Evolutionary conservation across 2,888 invertebrate genomes (phyloP).

Genomic region (Eudemis profundana): DNA sequence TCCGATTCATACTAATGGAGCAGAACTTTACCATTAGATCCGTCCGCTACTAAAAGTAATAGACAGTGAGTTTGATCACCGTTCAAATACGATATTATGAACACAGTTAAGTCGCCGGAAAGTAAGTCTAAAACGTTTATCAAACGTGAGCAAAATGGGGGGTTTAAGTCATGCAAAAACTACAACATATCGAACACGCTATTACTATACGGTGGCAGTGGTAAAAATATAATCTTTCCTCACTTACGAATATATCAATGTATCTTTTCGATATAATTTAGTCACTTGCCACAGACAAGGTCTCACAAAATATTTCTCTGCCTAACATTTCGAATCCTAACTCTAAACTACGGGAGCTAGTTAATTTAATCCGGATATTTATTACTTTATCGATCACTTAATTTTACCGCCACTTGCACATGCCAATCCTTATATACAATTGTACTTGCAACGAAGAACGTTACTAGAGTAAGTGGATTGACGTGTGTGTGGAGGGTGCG

Average conservation of each 20-base stretch:
- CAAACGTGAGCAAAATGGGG: constrained; percentile 57
- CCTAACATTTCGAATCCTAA: constrained; percentile 61
- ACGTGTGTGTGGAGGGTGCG: constrained; percentile 29
- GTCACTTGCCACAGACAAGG: constrained; percentile 56
- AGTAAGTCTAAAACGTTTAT: neutral
- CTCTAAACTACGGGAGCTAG: constrained; percentile 58
- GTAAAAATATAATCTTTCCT: constrained; percentile 75
- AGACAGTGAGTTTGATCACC: constrained; percentile 28
- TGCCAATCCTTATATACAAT: constrained; percentile 27
- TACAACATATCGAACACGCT: constrained; percentile 53
- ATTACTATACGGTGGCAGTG: constrained; percentile 77
- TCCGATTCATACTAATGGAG: constrained; percentile 48
- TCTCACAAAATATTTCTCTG: constrained; percentile 77
- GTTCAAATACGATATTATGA: constrained; percentile 19
- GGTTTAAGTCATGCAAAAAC: constrained; percentile 53
- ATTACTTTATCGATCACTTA: constrained; percentile 32
- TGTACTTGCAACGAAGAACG: constrained; percentile 17
- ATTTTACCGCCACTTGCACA: constrained; percentile 29
- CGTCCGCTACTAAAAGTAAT: constrained; percentile 33
- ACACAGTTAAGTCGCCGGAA: constrained; percentile 24
- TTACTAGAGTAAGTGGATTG: neutral
- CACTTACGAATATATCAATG: constrained; percentile 61
- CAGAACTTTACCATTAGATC: constrained; percentile 26
- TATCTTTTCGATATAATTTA: constrained; percentile 67
- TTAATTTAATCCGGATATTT: constrained; percentile 53